Evolutionary conservation across 2,888 invertebrate genomes (phyloP), one percentile per base, ranked within the genome.

Genomic region (Spilosoma lubricipeda): DNA sequence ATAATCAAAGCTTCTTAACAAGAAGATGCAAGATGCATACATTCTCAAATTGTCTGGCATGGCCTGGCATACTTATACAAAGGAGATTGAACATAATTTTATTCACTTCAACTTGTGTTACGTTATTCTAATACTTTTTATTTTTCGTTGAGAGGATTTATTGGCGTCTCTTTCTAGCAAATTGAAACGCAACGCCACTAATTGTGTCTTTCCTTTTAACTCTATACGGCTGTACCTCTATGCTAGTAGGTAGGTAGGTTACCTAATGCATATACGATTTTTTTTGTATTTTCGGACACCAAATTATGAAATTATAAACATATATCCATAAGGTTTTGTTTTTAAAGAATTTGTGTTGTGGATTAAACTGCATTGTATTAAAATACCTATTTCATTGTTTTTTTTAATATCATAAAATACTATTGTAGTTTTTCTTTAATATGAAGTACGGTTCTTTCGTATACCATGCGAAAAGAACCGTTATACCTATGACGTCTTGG

Each of bases 1-100:
- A 72, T 66, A 66, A 71, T 39, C 30, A 27, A 67, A 67, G 30
- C 30, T 67, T 18, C 45, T 20, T 67, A 30, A 48, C 27, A 33
- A 30, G 23, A 27, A 45, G 27, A 45, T 30, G 59, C 27, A 59
- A 59, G 27, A 11, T 27, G 27, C n/a, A 56, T n/a, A 4, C 8
- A 59, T 59, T 59, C 13, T 27, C 27, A 59, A 3, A 27, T 59
- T 59, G 15, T 59, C 59, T 27, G 30, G 18, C 30, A 63, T 15
- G 30, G 15, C 27, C 59, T 27, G 30, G 18, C 30, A 63, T 15
- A 63, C 15, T 30, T 13, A 27, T 30, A 30, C 5, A 30, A 63
- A 18, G 30, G 27, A 27, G 63, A 30, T 30, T 27, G 15, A 63
- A 18, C 15, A 63, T 30, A 27, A 30, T 30, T 39, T 9, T 39